These are phyloP conservation scores for Busseola fusca DNA, from an alignment of 2,888 invertebrate genomes.

Conservation along the genomic window DNA sequence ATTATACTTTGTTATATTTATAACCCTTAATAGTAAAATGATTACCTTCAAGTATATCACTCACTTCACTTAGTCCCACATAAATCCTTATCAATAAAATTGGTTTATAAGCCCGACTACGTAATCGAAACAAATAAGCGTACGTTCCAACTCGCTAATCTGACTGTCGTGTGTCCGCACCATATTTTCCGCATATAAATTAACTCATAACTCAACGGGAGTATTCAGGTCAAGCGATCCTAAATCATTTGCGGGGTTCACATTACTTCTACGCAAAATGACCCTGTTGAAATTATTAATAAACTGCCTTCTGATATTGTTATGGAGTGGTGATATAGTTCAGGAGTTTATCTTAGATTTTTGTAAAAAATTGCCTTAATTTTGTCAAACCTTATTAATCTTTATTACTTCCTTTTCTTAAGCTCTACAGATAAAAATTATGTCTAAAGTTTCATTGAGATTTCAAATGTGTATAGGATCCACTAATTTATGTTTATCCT, in stretches of 20 bases:
- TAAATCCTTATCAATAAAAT: constrained; percentile 26
- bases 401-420: neutral
- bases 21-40: neutral
- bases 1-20: neutral
- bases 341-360: neutral
- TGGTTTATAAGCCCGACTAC: constrained; percentile 40
- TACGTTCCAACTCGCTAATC: constrained; percentile 55
- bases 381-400: neutral
- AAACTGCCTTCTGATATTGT: constrained; percentile 33
- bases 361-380: neutral
- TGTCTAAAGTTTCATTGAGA: neutral
- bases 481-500: neutral
- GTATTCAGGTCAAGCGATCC: constrained; percentile 76
- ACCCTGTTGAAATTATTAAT: constrained; percentile 60
- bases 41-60: neutral
- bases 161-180: constrained; percentile 63
- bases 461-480: neutral
- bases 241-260: constrained; percentile 71
- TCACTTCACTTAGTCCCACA: constrained; percentile 11
- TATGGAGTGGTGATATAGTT: constrained; percentile 1
- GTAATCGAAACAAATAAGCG: constrained; percentile 58
- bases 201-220: constrained; percentile 76
- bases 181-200: constrained; percentile 76
- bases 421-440: neutral
- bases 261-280: constrained; percentile 61